These are phyloP conservation scores for Baryphthengus martii DNA, from an alignment of 2,113 vertebrate genomes.

Conservation along the genomic window DNA sequence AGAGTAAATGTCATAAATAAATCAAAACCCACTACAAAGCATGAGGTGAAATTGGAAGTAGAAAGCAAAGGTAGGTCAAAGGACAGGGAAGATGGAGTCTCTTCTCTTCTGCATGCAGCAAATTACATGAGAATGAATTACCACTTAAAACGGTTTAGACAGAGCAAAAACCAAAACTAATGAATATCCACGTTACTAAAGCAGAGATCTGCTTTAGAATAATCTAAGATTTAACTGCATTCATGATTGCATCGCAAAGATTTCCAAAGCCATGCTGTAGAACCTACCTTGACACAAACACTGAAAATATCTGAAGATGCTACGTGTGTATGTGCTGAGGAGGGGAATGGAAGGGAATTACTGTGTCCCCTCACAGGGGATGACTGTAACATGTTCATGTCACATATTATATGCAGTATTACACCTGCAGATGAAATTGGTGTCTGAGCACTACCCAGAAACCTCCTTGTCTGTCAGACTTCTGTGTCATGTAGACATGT, in stretches of 20 bases:
- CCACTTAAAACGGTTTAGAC: not conserved
- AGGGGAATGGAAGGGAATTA: not conserved
- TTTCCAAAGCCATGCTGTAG: not conserved
- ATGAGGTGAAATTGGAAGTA: not conserved
- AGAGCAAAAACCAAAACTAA: not conserved
- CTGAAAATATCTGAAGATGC: not conserved
- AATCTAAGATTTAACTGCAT: not conserved
- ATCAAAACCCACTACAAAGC: not conserved
- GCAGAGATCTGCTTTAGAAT: not conserved
- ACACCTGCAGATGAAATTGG: not conserved
- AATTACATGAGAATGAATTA: not conserved
- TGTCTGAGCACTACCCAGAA: not conserved
- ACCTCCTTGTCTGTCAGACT: not conserved
- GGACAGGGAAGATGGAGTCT: not conserved
- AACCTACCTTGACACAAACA: not conserved
- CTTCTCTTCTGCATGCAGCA: not conserved
- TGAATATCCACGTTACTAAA: not conserved
- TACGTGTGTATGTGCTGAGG: not conserved
- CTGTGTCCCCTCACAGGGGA: too few relatives aligned
- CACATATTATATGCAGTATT: not conserved
- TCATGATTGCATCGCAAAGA: not conserved
- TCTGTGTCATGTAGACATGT: not conserved
- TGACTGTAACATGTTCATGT: too few relatives aligned
- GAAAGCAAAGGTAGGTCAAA: not conserved
- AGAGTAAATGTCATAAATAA: not conserved